phyloP scores from a whole-genome alignment of 2,888 invertebrate genomes.

The Callyntrura sp. region DNA sequence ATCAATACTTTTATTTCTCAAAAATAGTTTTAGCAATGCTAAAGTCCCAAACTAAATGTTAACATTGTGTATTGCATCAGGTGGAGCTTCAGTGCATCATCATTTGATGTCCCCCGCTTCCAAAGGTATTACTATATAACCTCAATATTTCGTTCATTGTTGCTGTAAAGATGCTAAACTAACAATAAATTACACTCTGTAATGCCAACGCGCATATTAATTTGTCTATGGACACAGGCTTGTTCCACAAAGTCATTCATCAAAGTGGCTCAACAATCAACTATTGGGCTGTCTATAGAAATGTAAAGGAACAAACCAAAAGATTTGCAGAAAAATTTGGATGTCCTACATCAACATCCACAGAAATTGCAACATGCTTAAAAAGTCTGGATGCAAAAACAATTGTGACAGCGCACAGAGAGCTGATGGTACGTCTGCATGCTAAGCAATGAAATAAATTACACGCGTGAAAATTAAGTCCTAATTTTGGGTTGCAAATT shows the following conservation, averaged over 20 bases:
- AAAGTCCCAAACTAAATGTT: no score
- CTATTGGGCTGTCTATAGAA: constrained; percentile 75
- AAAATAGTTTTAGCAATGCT: no score
- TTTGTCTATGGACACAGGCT: no score
- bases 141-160: background rate
- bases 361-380: constrained; percentile 76
- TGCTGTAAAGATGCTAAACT: background rate
- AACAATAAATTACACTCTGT: background rate
- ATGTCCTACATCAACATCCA: constrained; percentile 72
- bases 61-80: no score
- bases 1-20: no score
- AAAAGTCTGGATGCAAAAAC: constrained; percentile 49
- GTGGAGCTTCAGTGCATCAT: constrained; percentile 54
- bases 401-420: constrained; percentile 62
- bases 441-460: background rate
- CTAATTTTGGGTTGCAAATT: no score
- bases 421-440: constrained; percentile 48
- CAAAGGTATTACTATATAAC: constrained; percentile 49
- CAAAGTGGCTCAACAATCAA: constrained; percentile 77
- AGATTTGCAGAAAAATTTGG: constrained; percentile 71
- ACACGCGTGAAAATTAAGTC: no score
- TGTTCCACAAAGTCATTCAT: constrained; percentile 77
- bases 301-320: constrained; percentile 76
- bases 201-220: no score
- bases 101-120: constrained; percentile 74